phyloP scores from a whole-genome alignment of 2,888 invertebrate genomes.

The Choreutis nemorana region DNA sequence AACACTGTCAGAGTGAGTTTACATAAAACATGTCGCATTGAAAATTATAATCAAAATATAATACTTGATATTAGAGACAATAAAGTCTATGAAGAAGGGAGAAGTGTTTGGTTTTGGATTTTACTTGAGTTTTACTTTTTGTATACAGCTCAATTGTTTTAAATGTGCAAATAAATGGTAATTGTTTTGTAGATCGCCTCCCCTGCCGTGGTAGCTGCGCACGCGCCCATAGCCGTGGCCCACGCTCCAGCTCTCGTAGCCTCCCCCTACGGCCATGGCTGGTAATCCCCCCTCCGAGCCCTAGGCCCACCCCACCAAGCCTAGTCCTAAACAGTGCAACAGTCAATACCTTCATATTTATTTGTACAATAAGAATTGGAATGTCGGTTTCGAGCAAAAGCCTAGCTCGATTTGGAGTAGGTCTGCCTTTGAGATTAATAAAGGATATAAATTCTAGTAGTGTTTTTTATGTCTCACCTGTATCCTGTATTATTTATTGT shows the following conservation, averaged over 20 bases:
- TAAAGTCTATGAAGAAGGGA: background rate
- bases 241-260: conserved; percentile 22
- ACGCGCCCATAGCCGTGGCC: conserved; percentile 17
- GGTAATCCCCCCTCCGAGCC: conserved; percentile 24
- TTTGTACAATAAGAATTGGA: conserved; percentile 29
- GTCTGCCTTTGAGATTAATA: conserved; percentile 24
- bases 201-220: conserved; percentile 42
- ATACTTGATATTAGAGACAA: background rate
- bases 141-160: background rate
- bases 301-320: conserved; percentile 15
- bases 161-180: background rate
- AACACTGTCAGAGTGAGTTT: conserved; percentile 68
- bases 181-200: conserved; percentile 34
- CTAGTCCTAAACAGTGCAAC: conserved; percentile 35
- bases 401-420: conserved; percentile 23
- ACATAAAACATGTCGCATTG: background rate
- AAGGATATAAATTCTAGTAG: too few relatives aligned
- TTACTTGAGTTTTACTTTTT: background rate
- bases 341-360: conserved; percentile 41
- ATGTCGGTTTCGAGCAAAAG: conserved; percentile 24
- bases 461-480: too few relatives aligned
- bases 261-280: conserved; percentile 23
- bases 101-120: background rate
- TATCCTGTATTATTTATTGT: too few relatives aligned
- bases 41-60: background rate